Base-by-base conservation (phyloP, 1,140 invertebrate species). In the Cydia amplana region DNA sequence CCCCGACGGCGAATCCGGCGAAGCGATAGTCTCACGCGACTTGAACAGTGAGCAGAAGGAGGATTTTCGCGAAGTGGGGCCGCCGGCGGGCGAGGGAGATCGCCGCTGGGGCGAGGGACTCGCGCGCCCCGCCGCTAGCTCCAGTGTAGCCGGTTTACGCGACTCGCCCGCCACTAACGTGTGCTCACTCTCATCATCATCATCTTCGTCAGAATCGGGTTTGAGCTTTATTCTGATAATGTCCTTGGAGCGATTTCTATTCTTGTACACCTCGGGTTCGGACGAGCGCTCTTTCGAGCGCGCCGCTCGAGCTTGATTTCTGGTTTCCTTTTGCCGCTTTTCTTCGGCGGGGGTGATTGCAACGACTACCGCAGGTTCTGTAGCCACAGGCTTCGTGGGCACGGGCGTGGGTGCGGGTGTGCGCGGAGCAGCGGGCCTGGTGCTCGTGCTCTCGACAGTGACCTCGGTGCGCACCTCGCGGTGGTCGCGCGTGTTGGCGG, bases 31-130 rank as follows among this genome's bases (percentile, higher is more conserved):
- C 83, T 94, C 94, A 65, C 90, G 93, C 77, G 95, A 95, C 85
- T 95, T 96, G 82, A 97, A 97, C 6, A 97, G 87, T 1, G 96
- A 96, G 77, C 96, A 95, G 80, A 97, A 97, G 23, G 96, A 97
- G 78, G 95, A 96, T 84, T 97, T 97, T 64, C 96, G 93, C 0
- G 96, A 96, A 0, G 95, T 94, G 0, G 95, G 87, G 7, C 79
- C 87, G 0, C 89, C 91, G 18, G 90, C 90, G 9, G 94, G 93
- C 7, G 93, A 94, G 49, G 88, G 93, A 16, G 93, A 94, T 36
- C 93, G 64, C 25, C 64, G 64, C 23, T 65, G 25, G 89, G 78
- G 83, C 85, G 10, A 49, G 6, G 55, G 36, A 36, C 74, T 63
- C 36, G 36, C 43, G 63, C n/a, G 70, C 81, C 85, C 18, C 85